Base-by-base conservation (phyloP, 1,140 invertebrate species). In the Phymorhynchus buccinoides region DNA sequence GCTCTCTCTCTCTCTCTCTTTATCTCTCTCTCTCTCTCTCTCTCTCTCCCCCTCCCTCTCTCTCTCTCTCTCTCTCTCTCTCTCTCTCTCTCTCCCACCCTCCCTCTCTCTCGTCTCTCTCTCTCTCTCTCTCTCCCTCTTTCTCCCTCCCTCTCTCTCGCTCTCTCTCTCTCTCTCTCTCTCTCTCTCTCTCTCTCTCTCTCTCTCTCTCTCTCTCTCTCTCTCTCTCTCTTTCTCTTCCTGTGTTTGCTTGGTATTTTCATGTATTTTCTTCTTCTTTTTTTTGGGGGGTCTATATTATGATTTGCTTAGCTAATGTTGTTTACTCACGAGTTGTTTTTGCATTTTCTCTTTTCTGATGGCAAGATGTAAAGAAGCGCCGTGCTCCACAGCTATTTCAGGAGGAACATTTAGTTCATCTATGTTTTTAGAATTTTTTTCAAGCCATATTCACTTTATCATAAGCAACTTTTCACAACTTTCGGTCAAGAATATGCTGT, bases 1-100 rank as follows among this genome's bases (percentile, higher is more conserved):
- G n/a, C n/a, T n/a, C 68, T 71, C 30, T 71, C 30, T 71, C 68
- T 71, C 30, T 71, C 68, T 71, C 18, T 71, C 35, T 71, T 32
- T 37, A 3, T 44, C 75, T 78, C n/a, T 78, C 75, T 78, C 4
- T 78, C 75, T 78, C n/a, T 78, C 39, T 78, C n/a, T 78, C 39
- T 78, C n/a, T 78, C 75, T 44, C n/a, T 71, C 68, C 35, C 68
- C 35, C 68, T 71, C 68, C 35, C 68, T 71, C 68, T 71, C 68
- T 71, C 27, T 35, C 68, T 71, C 68, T 71, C 68, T 71, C 27
- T 71, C 68, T 71, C 68, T 71, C 27, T 71, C 68, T 71, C 27
- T 35, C 68, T 71, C 68, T 71, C 68, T 71, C 68, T 71, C 68
- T 71, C 68, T 71, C 68, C 35, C 68, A 35, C 68, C 35, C 68